Evolutionary conservation across 1,140 invertebrate species (phyloP), one percentile per base, ranked within the genome.

Genomic region (Drosophila kohkoa): DNA sequence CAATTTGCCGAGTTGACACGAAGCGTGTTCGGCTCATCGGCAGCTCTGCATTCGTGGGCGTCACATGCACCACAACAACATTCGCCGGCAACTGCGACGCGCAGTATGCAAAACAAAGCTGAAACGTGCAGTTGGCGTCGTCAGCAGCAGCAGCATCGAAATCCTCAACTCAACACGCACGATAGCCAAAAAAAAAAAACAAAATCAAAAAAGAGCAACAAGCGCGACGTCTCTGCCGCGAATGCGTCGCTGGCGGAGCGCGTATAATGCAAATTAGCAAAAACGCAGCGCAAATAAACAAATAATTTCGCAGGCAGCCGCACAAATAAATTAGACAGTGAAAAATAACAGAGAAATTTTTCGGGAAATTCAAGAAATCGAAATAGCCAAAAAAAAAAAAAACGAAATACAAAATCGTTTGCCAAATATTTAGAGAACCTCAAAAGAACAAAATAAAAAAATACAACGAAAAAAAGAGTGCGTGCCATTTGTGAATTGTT

Each of bases 81-180:
- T 89, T 85, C 81, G 85, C 85, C 85, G 85, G 85, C 85, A 66
- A 79, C 46, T 75, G 85, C 75, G 71, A 55, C 85, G 71, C 81
- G 51, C 85, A 88, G 85, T 88, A 88, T 88, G 85, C 85, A 88
- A 88, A 88, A 88, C 85, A 88, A 88, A 75, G 75, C 85, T 77
- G 85, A 73, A 85, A 88, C 85, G 85, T 89, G 85, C 85, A 88
- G 85, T 87, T 87, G 77, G 43, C 72, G 52, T 62, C 59, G 67
- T 20, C 68, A 64, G 35, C 67, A 63, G 1, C 57, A n/a, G 32
- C 65, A 74, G 32, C 35, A 63, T 11, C 43, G 43, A 71, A 1
- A 6, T 32, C 30, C 57, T 11, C 10, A 41, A 20, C 48, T 16
- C 30, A 57, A 43, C 35, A 38, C 13, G 49, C 68, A 54, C 57